Base-by-base conservation (phyloP, 2,888 invertebrate species). In the Sussaba pulchella region DNA sequence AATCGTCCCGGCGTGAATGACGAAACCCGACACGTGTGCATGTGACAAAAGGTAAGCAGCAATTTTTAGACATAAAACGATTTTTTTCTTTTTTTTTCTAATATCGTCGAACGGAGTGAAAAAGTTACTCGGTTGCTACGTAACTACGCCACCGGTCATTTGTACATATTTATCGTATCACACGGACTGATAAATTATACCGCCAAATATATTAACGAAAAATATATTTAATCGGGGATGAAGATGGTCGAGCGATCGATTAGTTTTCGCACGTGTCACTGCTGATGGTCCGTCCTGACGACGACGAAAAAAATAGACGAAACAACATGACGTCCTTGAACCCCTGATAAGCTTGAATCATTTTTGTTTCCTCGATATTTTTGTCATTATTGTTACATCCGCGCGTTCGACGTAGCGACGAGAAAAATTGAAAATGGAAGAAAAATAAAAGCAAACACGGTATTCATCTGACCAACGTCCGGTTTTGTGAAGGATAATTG, bases 1-100 rank as follows among this genome's bases (percentile, higher is more conserved):
- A 80, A 85, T 79, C 80, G 82, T 82, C 50, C 12, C 72, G n/a
- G 72, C 83, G 80, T 81, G 82, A 74, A 83, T 81, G 67, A 74
- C 64, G 57, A 17, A 74, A 47, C 57, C 72, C 63, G 54, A 41
- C 14, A 61, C 57, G 61, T 73, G n/a, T 70, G 71, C 69, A 73
- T 67, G 71, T 78, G 19, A 69, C 36, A 66, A 47, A 43, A 64
- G 57, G 14, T 36, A 47, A 14, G 43, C n/a, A 12, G 43, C 43
- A 43, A 8, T 10, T 12, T 12, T 39, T 39, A 61, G 19, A 21
- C 2, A 41, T 17, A 26, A 21, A 36, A 10, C 9, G 5, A n/a
- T n/a, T n/a, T n/a, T n/a, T n/a, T n/a, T n/a, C n/a, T n/a, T n/a
- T n/a, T n/a, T n/a, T n/a, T n/a, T n/a, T n/a, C n/a, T n/a, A 39